Base-by-base conservation (phyloP, 2,888 invertebrate genomes). In the Gisinianus flammeolus region DNA sequence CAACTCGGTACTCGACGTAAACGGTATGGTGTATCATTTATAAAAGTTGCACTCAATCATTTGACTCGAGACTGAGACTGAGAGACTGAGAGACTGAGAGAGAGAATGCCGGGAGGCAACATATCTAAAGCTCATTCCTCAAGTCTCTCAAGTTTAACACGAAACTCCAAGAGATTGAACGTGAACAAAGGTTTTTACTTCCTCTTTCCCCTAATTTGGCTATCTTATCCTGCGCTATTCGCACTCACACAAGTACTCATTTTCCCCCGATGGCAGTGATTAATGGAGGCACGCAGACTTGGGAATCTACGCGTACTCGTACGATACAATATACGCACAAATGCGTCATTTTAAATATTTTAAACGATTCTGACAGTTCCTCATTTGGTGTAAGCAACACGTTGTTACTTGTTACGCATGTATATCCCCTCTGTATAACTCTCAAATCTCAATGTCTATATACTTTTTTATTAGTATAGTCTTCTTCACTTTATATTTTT, bases 141-240 rank as follows among this genome's bases (percentile, higher is more conserved):
- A n/a, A n/a, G n/a, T n/a, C n/a, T n/a, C n/a, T n/a, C n/a, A n/a
- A n/a, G n/a, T n/a, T n/a, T n/a, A n/a, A 64, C 1, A 66, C 6
- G n/a, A 33, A 35, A 35, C 56, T 58, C n/a, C 22, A 12, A 8
- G n/a, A 58, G n/a, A 3, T n/a, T 58, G 62, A 62, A 26, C 62
- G 28, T 26, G 62, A 62, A 24, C 26, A 62, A 62, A 62, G 62
- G 56, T 58, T 58, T 58, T 58, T 58, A 58, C 26, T 62, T 62
- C 24, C 62, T 62, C 62, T 62, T 58, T 44, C 44, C 26, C 62
- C 62, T 62, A 62, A 62, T 62, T 62, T 62, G 62, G 62, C 62
- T 24, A 44, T 12, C 44, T 44, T 16, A n/a, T n/a, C n/a, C n/a
- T 44, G 24, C 26, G 62, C 22, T 12, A 62, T 62, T 62, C 62